A percentile compares a stretch with the other conserved stretches of the same genome.
Conservation (phyloP, 92 coral and sea anemone species). For the Phenganax stokvisi region DNA sequence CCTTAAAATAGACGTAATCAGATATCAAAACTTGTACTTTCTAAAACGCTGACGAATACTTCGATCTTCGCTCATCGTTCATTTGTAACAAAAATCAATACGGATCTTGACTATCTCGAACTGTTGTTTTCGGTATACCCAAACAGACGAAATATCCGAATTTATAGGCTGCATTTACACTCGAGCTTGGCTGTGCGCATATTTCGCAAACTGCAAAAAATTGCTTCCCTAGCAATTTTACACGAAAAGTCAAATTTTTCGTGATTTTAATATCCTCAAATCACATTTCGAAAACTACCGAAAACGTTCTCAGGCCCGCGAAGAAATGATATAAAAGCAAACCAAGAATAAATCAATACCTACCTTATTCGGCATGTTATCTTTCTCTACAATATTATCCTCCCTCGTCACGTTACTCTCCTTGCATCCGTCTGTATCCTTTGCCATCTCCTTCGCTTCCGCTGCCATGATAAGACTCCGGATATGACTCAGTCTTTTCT, state of each 20-base stretch:
- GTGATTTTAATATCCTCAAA: no score
- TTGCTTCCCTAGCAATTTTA: neutral
- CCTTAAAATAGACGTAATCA: neutral
- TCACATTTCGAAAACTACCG: no score
- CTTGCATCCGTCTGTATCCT: constrained; percentile 16
- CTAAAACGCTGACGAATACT: no score
- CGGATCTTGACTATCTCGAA: no score
- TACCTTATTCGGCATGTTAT: neutral
- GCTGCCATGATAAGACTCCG: constrained; percentile 19
- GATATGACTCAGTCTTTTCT: constrained; percentile 36
- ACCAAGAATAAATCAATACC: neutral
- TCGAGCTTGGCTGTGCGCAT: neutral
- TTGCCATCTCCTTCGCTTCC: constrained; percentile 3
- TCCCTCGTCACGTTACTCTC: constrained; percentile 12
- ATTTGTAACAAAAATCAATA: no score
- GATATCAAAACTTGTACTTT: neutral
- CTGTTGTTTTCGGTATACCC: neutral
- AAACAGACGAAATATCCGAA: neutral
- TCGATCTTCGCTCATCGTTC: no score
- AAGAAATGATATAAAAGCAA: neutral
- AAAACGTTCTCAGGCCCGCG: no score
- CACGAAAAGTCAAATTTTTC: no score
- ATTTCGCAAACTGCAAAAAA: neutral
- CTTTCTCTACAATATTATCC: neutral
- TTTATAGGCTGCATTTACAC: no score